Evolutionary conservation across 2,113 vertebrate genomes (phyloP), one percentile per base, ranked within the genome.

Genomic region (Pica pica): DNA sequence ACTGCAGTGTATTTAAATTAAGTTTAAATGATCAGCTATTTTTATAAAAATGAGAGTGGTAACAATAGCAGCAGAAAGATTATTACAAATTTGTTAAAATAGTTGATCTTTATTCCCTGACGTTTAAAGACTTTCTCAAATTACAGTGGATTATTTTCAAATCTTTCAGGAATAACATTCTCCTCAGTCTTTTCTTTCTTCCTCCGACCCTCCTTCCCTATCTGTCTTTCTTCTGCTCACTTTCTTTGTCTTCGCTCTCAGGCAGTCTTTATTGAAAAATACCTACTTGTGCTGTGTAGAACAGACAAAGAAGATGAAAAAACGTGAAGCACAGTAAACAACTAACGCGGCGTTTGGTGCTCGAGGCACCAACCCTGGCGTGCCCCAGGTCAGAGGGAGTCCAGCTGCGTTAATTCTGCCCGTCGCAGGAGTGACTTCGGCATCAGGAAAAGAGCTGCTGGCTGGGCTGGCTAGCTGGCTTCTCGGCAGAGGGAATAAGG

Each of bases 221-320:
- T 53, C 81, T 87, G 68, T 61, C 35, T 84, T 89, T 78, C 69
- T 92, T 84, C 33, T 78, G 19, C 47, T 89, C 31, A 17, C 44
- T 83, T 74, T 56, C 88, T 83, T 90, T 90, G 87, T 90, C 52
- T 92, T 59, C 4, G 4, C 39, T 90, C 47, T 86, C 73, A 75
- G 68, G 60, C 79, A 88, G 30, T 39, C 41, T 95, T 90, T 91
- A 95, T 87, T 94, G 88, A 92, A 92, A 89, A 56, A 74, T 88
- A 87, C 28, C n/a, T 92, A 82, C 64, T 90, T 92, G 47, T 84
- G 71, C 73, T 57, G 47, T 28, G 52, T 68, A 82, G 64, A 75
- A 30, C 79, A 76, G 64, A 90, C 56, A 93, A 50, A 79, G 81
- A 91, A 94, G 84, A 90, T 93, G 90, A 94, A 90, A 93, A 95